Evolutionary conservation across 2,113 vertebrate species (phyloP).

Genomic region (Hystrix cristata): DNA sequence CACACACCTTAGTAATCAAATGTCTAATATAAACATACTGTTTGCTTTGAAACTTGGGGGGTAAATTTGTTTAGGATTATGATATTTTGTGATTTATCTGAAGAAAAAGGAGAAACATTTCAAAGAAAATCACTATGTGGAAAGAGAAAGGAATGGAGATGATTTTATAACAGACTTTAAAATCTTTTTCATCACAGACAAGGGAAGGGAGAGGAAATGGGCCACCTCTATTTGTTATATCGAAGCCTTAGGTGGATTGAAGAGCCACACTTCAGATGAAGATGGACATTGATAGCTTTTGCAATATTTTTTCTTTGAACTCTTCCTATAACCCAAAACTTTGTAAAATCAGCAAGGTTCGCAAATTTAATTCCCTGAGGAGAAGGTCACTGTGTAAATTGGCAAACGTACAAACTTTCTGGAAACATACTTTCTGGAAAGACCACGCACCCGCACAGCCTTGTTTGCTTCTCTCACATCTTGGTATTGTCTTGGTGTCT

Average conservation of each 20-base stretch:
- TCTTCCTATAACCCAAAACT: not conserved
- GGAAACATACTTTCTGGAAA: not conserved
- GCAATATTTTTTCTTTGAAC: not conserved
- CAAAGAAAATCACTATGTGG: not conserved
- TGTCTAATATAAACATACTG: not conserved
- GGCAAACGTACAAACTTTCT: not conserved
- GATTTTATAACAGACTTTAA: not conserved
- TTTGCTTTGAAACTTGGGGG: not conserved
- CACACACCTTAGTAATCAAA: not conserved
- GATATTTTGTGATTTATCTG: not conserved
- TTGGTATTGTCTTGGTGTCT: not conserved
- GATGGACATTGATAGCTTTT: not conserved
- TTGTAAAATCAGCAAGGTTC: conserved; percentile 18
- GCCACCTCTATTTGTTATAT: not conserved
- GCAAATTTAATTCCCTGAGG: not conserved
- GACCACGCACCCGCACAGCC: not conserved
- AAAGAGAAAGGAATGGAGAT: not conserved
- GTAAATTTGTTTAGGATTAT: conserved; percentile 27
- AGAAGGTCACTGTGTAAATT: not conserved
- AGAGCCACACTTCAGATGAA: not conserved
- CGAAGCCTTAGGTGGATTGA: not conserved
- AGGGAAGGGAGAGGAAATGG: not conserved
- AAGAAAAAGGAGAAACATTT: conserved; percentile 17
- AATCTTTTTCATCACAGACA: not conserved
- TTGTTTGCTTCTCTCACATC: not conserved